phyloP scores from a whole-genome alignment of 2,113 vertebrate genomes.

The Parotia lawesii region DNA sequence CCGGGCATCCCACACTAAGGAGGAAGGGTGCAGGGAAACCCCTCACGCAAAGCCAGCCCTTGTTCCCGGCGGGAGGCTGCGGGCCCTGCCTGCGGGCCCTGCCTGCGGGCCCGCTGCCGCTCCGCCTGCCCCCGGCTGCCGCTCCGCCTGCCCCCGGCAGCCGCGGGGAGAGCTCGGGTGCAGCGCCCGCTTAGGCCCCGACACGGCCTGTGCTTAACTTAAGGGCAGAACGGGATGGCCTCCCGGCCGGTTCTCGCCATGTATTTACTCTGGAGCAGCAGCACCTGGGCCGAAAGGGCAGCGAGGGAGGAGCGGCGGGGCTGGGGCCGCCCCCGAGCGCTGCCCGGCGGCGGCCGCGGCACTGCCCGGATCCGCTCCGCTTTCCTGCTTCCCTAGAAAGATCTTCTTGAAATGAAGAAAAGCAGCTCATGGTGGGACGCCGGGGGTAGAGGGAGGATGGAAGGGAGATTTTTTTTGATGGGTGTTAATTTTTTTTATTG shows the following conservation, averaged over 20 bases:
- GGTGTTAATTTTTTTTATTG: not conserved
- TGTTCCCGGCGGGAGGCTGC: not conserved
- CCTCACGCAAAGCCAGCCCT: not conserved
- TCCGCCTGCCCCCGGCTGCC: not conserved
- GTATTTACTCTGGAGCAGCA: not conserved
- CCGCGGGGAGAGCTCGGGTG: not conserved
- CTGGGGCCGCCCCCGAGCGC: not conserved
- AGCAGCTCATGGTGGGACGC: not conserved
- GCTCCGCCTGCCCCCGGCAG: not conserved
- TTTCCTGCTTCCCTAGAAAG: not conserved
- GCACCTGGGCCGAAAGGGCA: accelerated
- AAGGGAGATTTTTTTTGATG: accelerated
- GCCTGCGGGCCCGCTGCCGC: not conserved
- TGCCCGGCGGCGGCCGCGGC: not conserved
- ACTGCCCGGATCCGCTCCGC: accelerated
- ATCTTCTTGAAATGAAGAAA: not conserved
- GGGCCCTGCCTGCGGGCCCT: not conserved
- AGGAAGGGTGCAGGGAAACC: not conserved
- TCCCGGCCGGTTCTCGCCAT: not conserved
- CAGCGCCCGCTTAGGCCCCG: accelerated
- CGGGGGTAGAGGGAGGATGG: accelerated
- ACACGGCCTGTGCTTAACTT: not conserved
- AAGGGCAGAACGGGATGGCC: not conserved
- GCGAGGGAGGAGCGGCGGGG: not conserved
- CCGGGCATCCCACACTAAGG: not conserved